Evolutionary conservation across 2,113 vertebrate species (phyloP).

Genomic region (Oceanites oceanicus): DNA sequence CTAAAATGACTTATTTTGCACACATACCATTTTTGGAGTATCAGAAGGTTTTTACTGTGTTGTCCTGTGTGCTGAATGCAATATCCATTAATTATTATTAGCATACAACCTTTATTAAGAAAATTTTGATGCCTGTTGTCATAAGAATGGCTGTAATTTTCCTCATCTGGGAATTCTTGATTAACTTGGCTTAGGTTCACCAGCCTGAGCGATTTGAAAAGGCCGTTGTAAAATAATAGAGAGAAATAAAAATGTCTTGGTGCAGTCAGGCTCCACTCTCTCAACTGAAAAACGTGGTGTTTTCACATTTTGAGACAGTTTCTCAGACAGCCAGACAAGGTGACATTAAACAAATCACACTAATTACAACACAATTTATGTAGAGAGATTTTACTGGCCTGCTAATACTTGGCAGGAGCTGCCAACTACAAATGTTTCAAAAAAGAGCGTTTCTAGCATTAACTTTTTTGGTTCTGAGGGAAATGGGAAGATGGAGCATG

Average conservation of each 20-base stretch:
- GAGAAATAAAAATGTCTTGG: slow-evolving; percentile 4
- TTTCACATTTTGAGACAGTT: slow-evolving; percentile 37
- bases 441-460: background rate
- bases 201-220: background rate
- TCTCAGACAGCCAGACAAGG: slow-evolving; percentile 53
- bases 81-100: background rate
- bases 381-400: slow-evolving; percentile 32
- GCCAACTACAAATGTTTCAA: slow-evolving; percentile 24
- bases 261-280: background rate
- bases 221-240: background rate
- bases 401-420: slow-evolving; percentile 30
- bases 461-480: background rate
- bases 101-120: background rate
- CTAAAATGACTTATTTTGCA: background rate
- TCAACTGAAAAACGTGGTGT: background rate
- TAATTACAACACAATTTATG: slow-evolving; percentile 56
- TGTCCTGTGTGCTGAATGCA: background rate
- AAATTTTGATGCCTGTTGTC: background rate
- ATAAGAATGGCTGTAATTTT: background rate
- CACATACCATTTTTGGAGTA: background rate
- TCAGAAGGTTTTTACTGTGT: background rate
- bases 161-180: background rate
- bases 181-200: background rate
- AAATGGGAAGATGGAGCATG: background rate
- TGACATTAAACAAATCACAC: slow-evolving; percentile 56